phyloP scores from a whole-genome alignment of 2,888 invertebrate species.

The Ochropleura leucogaster region DNA sequence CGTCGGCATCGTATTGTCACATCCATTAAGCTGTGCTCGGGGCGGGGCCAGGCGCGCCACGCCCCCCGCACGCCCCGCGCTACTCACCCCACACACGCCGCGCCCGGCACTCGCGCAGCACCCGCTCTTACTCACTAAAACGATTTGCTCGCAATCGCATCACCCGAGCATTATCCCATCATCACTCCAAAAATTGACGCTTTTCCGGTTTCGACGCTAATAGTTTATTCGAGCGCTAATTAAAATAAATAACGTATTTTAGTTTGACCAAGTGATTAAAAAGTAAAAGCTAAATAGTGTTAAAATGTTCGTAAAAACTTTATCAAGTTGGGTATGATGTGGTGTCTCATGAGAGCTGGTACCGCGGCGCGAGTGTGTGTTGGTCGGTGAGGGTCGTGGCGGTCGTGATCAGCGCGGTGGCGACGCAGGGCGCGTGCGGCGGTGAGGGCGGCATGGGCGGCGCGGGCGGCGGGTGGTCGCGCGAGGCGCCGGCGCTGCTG shows the following conservation, averaged over 20 bases:
- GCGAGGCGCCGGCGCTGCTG: constrained; percentile 87
- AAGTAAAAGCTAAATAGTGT: constrained; percentile 41
- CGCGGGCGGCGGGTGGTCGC: constrained; percentile 84
- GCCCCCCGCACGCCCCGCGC: constrained; percentile 74
- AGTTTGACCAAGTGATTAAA: constrained; percentile 29
- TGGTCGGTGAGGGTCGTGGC: constrained; percentile 52
- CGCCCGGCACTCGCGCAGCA: constrained; percentile 73
- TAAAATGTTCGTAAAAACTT: constrained; percentile 59
- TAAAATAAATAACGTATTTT: constrained; percentile 12
- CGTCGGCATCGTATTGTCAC: constrained; percentile 89
- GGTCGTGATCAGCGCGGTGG: constrained; percentile 71
- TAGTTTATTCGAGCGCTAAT: constrained; percentile 22
- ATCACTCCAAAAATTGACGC: constrained; percentile 62
- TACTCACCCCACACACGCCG: constrained; percentile 66
- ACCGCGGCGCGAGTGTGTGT: constrained; percentile 49
- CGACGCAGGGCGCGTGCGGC: constrained; percentile 79
- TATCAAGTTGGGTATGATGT: constrained; percentile 66
- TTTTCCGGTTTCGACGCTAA: constrained; percentile 43
- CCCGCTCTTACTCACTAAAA: constrained; percentile 81
- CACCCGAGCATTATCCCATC: constrained; percentile 79
- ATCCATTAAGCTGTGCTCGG: constrained; percentile 85
- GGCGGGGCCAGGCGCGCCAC: constrained; percentile 80
- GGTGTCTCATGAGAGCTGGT: constrained; percentile 51
- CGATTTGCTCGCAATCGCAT: constrained; percentile 88
- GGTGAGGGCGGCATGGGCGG: constrained; percentile 79